Evolutionary conservation across 2,888 invertebrate species (phyloP).

Genomic region (Heliconius ismenius): DNA sequence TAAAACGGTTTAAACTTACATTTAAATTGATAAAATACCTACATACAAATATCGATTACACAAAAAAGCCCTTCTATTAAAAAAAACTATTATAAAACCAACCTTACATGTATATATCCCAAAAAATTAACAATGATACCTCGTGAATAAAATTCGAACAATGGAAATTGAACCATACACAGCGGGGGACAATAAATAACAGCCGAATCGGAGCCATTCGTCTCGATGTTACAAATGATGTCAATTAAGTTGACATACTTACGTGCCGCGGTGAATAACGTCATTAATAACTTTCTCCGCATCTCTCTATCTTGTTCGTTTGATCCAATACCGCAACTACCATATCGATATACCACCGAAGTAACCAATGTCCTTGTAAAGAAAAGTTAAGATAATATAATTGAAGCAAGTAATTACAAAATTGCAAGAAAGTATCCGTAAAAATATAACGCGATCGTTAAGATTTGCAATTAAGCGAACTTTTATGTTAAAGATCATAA

Average conservation of each 20-base stretch:
- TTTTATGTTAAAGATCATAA: constrained; percentile 24
- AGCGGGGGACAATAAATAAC: constrained; percentile 15
- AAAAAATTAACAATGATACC: neutral
- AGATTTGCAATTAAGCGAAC: constrained; percentile 27
- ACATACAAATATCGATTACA: no score
- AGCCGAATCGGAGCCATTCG: constrained; percentile 27
- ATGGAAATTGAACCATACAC: constrained; percentile 3
- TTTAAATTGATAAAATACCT: no score
- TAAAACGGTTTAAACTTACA: no score
- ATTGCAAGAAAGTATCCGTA: constrained; percentile 13
- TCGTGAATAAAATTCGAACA: constrained; percentile 9
- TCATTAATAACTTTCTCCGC: constrained; percentile 30
- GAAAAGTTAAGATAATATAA: neutral
- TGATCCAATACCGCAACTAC: constrained; percentile 11
- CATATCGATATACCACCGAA: neutral
- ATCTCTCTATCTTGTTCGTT: neutral
- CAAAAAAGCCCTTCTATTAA: no score
- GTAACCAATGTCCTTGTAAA: neutral
- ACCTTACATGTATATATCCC: neutral
- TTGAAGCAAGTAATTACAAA: constrained; percentile 11
- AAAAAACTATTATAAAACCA: neutral
- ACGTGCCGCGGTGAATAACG: constrained; percentile 25
- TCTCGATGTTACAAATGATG: constrained; percentile 34
- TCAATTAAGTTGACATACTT: constrained; percentile 36
- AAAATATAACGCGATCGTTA: constrained; percentile 25